phyloP scores from a whole-genome alignment of 2,888 invertebrate genomes.

The Synergus umbraculus region DNA sequence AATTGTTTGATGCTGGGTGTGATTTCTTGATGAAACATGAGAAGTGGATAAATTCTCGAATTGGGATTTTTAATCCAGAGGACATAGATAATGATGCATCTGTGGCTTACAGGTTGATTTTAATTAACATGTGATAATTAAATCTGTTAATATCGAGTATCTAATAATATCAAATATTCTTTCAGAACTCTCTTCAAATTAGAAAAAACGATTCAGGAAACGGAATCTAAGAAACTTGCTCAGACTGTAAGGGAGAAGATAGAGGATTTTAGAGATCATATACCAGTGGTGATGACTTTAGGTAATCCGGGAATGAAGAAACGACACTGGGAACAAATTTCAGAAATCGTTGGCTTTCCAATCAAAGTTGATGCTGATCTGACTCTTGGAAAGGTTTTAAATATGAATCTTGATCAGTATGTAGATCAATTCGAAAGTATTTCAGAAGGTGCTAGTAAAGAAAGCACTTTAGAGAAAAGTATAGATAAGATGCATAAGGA shows the following conservation, averaged over 20 bases:
- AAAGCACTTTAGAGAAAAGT: constrained; percentile 92
- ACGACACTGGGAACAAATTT: constrained; percentile 95
- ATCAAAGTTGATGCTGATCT: constrained; percentile 90
- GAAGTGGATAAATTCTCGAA: constrained; percentile 88
- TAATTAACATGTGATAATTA: not conserved
- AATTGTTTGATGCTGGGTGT: constrained; percentile 90
- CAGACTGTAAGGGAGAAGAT: constrained; percentile 84
- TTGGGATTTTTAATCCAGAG: constrained; percentile 92
- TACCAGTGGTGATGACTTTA: constrained; percentile 93
- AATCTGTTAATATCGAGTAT: not conserved
- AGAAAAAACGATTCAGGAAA: constrained; percentile 91
- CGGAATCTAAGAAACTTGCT: constrained; percentile 87
- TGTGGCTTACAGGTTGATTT: constrained; percentile 73
- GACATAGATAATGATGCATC: constrained; percentile 91
- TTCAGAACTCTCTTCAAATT: constrained; percentile 89
- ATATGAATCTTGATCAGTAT: constrained; percentile 91
- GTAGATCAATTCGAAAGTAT: constrained; percentile 92
- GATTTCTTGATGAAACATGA: constrained; percentile 91
- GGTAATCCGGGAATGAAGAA: constrained; percentile 96
- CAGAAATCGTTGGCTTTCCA: constrained; percentile 94
- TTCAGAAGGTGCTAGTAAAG: constrained; percentile 96
- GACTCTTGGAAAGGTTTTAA: constrained; percentile 90
- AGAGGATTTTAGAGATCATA: constrained; percentile 89
- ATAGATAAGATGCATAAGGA: constrained; percentile 93
- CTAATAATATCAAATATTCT: constrained; percentile 17